Conservation (phyloP, 2,888 invertebrate species). For the Oxystoma pomonae region DNA sequence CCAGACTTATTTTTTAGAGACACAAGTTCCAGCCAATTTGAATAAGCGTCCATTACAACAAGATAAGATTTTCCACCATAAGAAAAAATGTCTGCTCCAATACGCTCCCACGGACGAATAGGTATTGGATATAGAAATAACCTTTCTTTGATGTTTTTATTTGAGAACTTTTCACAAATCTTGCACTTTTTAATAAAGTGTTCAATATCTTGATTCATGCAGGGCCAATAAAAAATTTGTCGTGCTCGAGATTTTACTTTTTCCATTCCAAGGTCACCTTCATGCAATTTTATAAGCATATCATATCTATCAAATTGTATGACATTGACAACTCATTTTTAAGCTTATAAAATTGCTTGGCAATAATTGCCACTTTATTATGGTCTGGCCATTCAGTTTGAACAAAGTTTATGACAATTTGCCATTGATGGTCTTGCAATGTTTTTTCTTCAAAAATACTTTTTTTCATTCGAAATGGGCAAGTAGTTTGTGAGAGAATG, state of each 20-base stretch:
- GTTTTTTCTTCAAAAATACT: background rate
- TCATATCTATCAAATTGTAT: background rate
- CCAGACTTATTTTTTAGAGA: too few relatives aligned
- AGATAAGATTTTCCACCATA: too few relatives aligned
- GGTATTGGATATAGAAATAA: background rate
- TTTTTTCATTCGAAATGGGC: background rate
- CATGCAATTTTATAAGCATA: conserved; percentile 16
- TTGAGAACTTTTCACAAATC: too few relatives aligned
- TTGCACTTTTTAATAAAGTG: too few relatives aligned
- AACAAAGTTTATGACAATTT: background rate
- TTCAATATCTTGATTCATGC: conserved; percentile 15
- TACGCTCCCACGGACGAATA: background rate
- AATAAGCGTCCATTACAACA: too few relatives aligned
- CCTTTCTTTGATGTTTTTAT: too few relatives aligned
- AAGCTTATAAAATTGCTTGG: background rate
- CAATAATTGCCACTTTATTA: background rate
- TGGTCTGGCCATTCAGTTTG: background rate
- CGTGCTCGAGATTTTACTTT: conserved; percentile 15
- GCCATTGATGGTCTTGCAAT: background rate
- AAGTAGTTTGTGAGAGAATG: too few relatives aligned
- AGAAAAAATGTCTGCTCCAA: too few relatives aligned
- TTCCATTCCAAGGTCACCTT: conserved; percentile 15
- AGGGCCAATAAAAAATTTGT: conserved; percentile 21
- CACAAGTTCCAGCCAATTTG: too few relatives aligned
- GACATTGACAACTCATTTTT: conserved; percentile 3